Conservation (phyloP, 2,113 vertebrate species). For the Ophiodon elongatus region DNA sequence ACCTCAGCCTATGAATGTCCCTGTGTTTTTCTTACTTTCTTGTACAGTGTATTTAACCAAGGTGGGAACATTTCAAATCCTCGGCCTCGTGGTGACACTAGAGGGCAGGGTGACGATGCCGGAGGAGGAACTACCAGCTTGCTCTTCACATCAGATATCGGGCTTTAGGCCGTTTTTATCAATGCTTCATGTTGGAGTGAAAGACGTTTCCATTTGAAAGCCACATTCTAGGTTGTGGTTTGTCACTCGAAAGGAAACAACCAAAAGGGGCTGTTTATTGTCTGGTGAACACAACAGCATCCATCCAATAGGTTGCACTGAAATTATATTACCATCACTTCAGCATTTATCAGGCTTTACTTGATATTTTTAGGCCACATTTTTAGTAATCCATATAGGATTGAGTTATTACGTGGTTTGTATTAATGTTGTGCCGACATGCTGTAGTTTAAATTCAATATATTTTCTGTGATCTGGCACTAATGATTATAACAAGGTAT, state of each 20-base stretch:
- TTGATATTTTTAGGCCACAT: not conserved
- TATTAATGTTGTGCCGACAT: not conserved
- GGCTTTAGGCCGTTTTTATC: not conserved
- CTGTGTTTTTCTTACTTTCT: not conserved
- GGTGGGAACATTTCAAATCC: not conserved
- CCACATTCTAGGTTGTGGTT: not conserved
- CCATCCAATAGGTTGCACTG: not conserved
- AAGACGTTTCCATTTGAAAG: not conserved
- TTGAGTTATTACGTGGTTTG: too few relatives aligned
- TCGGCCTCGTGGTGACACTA: constrained; percentile 49
- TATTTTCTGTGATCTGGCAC: not conserved
- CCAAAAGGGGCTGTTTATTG: not conserved
- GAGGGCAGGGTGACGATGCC: constrained; percentile 43
- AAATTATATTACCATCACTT: not conserved
- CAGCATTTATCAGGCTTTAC: not conserved
- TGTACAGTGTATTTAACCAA: not conserved
- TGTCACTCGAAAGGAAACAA: not conserved
- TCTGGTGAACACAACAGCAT: too few relatives aligned
- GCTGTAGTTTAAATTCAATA: not conserved
- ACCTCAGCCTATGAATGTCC: constrained; percentile 12
- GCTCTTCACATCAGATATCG: not conserved
- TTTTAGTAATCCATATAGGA: not conserved
- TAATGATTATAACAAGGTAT: not conserved
- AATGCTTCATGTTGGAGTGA: not conserved
- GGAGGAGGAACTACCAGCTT: not conserved